Evolutionary conservation across 2,797 vertebrate species (phyloP).

Genomic region (Delichon dasypus): DNA sequence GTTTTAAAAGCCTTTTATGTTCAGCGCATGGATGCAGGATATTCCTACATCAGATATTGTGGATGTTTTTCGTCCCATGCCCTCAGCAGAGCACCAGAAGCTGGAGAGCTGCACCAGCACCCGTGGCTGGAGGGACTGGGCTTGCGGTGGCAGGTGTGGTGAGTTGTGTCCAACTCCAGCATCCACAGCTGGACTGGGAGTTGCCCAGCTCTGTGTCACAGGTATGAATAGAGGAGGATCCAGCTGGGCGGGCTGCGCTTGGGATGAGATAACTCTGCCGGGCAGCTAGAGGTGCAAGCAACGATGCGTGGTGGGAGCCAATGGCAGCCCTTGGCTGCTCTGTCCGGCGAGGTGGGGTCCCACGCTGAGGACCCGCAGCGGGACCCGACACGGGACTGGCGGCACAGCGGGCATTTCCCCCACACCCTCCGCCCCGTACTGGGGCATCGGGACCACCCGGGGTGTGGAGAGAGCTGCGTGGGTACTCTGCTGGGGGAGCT

Average conservation of each 20-base stretch:
- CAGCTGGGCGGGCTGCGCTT: neutral
- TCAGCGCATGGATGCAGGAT: neutral
- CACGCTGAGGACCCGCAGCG: no score
- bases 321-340: neutral
- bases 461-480: neutral
- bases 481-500: neutral
- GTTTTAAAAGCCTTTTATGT: neutral
- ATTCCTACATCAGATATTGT: rapidly evolving
- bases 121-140: rapidly evolving
- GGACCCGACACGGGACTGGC: neutral
- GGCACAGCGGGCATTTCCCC: neutral
- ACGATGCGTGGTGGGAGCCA: neutral
- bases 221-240: neutral
- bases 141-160: neutral
- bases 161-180: neutral
- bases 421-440: rapidly evolving
- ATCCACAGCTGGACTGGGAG: rapidly evolving
- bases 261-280: neutral
- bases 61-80: neutral
- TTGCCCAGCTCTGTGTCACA: neutral
- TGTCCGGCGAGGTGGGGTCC: rapidly evolving
- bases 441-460: neutral
- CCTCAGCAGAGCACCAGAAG: neutral
- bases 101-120: neutral
- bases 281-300: neutral